Evolutionary conservation across 2,113 vertebrate species (phyloP).

Genomic region (Myodes glareolus): DNA sequence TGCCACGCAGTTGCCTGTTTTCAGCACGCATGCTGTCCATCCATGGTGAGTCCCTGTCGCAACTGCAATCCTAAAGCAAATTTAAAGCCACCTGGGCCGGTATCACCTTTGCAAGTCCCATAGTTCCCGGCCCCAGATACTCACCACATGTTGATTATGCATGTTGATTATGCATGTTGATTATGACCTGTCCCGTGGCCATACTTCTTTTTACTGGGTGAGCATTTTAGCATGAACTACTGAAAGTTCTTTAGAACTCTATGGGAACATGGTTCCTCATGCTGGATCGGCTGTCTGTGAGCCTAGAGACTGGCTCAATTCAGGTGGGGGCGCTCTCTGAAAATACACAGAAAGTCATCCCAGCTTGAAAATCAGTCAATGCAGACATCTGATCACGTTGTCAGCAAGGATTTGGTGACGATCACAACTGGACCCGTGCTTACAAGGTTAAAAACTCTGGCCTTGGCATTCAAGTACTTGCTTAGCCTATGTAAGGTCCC

Average conservation of each 20-base stretch:
- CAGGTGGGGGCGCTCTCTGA: not conserved
- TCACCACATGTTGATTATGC: not conserved
- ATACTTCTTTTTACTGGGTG: slow-evolving; percentile 33
- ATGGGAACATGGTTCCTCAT: slow-evolving; percentile 16
- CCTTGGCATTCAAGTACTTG: not conserved
- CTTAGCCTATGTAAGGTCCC: not conserved
- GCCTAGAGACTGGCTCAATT: not conserved
- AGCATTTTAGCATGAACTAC: not conserved
- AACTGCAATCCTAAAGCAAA: not conserved
- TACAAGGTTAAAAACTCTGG: not conserved
- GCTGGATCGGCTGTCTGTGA: not conserved
- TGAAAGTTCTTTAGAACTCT: slow-evolving; percentile 19
- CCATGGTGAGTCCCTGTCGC: not conserved
- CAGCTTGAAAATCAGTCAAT: not conserved
- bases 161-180: not conserved
- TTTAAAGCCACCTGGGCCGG: not conserved
- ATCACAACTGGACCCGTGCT: not conserved
- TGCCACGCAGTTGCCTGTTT: not conserved
- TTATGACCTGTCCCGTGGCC: not conserved
- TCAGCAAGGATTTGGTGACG: slow-evolving; percentile 22
- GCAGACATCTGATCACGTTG: not conserved
- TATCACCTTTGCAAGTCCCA: not conserved
- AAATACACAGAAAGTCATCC: slow-evolving; percentile 22
- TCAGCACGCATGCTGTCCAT: not conserved
- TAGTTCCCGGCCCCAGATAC: not conserved